phyloP scores from a whole-genome alignment of 2,797 vertebrate species.

The Enteromius afrohamiltoni region DNA sequence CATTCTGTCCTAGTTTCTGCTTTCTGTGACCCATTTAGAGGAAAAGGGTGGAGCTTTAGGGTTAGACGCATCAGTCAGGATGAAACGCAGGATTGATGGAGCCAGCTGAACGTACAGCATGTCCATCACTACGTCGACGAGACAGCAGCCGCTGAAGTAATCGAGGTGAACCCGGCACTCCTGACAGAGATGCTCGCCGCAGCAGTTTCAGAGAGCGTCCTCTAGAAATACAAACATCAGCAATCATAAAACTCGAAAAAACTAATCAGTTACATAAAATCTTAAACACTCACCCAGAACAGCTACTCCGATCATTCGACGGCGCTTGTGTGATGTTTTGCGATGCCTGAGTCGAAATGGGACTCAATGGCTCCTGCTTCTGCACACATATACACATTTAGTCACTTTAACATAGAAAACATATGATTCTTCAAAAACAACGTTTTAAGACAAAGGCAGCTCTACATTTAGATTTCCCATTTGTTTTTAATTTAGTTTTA shows the following conservation, averaged over 20 bases:
- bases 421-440: background rate
- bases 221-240: background rate
- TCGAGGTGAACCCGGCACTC: constrained; percentile 20
- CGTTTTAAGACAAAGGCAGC: background rate
- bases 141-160: constrained; percentile 21
- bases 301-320: background rate
- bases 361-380: constrained; percentile 10
- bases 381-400: constrained; percentile 7
- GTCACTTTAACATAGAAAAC: background rate
- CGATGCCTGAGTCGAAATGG: background rate
- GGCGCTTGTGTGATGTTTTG: background rate
- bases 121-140: constrained; percentile 41
- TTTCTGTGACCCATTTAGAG: background rate
- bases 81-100: constrained; percentile 37
- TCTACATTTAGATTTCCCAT: background rate
- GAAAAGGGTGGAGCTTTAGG: background rate
- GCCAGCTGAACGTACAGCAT: background rate
- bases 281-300: constrained; percentile 2
- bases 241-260: background rate
- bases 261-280: background rate
- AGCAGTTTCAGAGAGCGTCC: constrained; percentile 20
- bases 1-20: background rate
- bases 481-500: background rate
- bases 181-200: constrained; percentile 33
- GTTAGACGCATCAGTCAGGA: constrained; percentile 20